Evolutionary conservation across 1,140 invertebrate genomes (phyloP).

Genomic region (Philopotamus ludificatus): DNA sequence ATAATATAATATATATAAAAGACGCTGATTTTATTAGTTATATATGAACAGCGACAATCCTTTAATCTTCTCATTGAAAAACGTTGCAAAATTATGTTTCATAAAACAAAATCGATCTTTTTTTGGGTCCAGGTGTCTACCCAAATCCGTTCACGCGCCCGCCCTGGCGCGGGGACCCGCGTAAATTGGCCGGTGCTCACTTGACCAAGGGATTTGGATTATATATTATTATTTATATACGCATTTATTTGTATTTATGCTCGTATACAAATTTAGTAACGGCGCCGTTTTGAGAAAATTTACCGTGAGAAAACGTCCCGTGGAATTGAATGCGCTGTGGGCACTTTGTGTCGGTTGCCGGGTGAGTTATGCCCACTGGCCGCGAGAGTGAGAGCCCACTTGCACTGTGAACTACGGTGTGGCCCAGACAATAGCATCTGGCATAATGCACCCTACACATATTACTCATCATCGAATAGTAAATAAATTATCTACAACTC

Average conservation of each 20-base stretch:
- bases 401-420: background rate
- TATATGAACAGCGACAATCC: too few relatives aligned
- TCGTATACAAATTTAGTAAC: conserved; percentile 9
- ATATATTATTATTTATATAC: conserved; percentile 41
- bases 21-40: too few relatives aligned
- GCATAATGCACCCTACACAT: too few relatives aligned
- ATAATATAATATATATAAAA: too few relatives aligned
- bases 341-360: conserved; percentile 7
- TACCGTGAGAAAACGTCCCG: conserved; percentile 9
- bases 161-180: background rate
- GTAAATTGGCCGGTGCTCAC: conserved; percentile 7
- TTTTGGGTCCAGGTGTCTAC: too few relatives aligned
- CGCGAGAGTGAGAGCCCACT: background rate
- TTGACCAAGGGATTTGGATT: conserved; percentile 15
- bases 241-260: conserved; percentile 36
- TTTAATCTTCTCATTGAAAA: too few relatives aligned
- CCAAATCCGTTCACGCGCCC: background rate
- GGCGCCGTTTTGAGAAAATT: conserved; percentile 21
- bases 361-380: conserved; percentile 18
- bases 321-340: conserved; percentile 10
- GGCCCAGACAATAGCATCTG: background rate
- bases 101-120: too few relatives aligned
- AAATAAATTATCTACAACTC: too few relatives aligned
- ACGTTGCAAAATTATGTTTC: too few relatives aligned
- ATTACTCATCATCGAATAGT: too few relatives aligned